These are phyloP conservation scores for Isurus oxyrinchus DNA, from an alignment of 2,113 vertebrate genomes.

Conservation along the genomic window DNA sequence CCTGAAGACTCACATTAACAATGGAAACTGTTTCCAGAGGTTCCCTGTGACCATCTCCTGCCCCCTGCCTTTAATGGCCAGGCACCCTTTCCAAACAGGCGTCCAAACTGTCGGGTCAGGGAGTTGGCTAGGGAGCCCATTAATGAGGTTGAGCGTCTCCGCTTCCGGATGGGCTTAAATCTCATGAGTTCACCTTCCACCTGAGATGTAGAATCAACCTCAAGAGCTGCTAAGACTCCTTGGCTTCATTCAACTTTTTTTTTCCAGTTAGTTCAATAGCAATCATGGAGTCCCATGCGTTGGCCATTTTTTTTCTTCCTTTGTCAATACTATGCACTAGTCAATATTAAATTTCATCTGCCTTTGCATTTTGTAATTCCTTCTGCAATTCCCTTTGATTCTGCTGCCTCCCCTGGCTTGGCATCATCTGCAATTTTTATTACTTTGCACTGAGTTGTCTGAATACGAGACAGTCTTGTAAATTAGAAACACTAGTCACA, in stretches of 20 bases:
- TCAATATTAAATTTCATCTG: neutral
- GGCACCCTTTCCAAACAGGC: no score
- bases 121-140: no score
- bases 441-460: no score
- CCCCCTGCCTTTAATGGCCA: no score
- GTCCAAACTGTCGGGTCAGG: no score
- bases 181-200: neutral
- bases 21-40: no score
- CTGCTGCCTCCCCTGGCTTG: no score
- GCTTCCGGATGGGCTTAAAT: no score
- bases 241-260: neutral
- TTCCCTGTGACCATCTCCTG: no score
- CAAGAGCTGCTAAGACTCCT: neutral
- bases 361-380: neutral
- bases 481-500: neutral
- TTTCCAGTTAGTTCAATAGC: neutral
- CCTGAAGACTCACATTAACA: neutral
- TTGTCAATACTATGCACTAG: neutral
- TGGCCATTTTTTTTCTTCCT: neutral
- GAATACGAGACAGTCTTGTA: neutral
- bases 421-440: no score
- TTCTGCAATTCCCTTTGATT: neutral
- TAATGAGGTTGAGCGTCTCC: no score
- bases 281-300: neutral
- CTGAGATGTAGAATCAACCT: neutral